Conservation (phyloP, 2,113 vertebrate genomes). For the Hemibagrus wyckioides region DNA sequence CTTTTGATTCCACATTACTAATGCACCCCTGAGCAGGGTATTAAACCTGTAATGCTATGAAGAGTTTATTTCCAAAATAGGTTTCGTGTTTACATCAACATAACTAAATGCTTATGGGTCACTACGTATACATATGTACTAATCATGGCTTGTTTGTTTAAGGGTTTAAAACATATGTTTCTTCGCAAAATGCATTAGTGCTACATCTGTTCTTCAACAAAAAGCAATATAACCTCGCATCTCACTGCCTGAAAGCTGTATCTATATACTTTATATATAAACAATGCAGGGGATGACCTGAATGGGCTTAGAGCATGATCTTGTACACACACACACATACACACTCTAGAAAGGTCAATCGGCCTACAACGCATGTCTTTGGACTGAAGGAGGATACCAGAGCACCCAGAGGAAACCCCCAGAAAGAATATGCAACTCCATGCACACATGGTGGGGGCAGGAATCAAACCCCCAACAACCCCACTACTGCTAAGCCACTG, state of each 20-base stretch:
- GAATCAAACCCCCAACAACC: too few relatives aligned
- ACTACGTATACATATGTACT: background rate
- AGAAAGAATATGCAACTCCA: too few relatives aligned
- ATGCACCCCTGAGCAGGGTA: background rate
- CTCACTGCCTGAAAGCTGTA: background rate
- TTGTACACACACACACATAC: too few relatives aligned
- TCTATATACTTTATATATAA: background rate
- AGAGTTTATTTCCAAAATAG: background rate
- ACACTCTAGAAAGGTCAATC: too few relatives aligned
- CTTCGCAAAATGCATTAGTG: background rate
- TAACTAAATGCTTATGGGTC: conserved; percentile 18
- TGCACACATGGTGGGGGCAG: too few relatives aligned
- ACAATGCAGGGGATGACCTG: too few relatives aligned
- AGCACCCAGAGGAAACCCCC: too few relatives aligned
- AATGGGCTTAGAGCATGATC: too few relatives aligned
- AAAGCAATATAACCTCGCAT: background rate
- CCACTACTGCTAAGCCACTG: too few relatives aligned
- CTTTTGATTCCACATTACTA: background rate
- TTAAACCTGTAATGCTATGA: background rate
- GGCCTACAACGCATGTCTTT: too few relatives aligned
- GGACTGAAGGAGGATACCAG: too few relatives aligned
- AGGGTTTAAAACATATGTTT: background rate
- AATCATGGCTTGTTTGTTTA: background rate
- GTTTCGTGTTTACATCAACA: background rate
- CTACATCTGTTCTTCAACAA: background rate